phyloP scores from a whole-genome alignment of 2,888 invertebrate species.

The Philereme vetulata region DNA sequence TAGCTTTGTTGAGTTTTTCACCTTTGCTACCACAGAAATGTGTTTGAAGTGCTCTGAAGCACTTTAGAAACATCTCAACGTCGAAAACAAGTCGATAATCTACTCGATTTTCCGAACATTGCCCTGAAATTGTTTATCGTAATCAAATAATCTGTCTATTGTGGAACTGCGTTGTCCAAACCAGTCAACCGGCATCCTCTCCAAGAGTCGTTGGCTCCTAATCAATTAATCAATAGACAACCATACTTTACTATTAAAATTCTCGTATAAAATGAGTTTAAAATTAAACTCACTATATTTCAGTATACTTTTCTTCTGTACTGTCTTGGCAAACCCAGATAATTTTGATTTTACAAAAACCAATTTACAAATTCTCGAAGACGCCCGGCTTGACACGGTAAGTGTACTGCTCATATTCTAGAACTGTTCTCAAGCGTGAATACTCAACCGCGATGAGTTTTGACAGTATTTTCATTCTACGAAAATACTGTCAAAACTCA shows the following conservation, averaged over 20 bases:
- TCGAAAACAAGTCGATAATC: constrained; percentile 14
- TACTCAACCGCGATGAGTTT: too few species aligned
- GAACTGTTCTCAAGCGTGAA: too few species aligned
- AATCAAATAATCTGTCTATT: constrained; percentile 46
- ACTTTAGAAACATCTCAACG: not conserved
- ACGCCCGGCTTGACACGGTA: constrained; percentile 71
- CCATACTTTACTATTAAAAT: constrained; percentile 1
- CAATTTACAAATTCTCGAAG: constrained; percentile 58
- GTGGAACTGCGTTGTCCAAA: constrained; percentile 43
- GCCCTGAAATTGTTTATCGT: constrained; percentile 42
- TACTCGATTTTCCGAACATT: constrained; percentile 17
- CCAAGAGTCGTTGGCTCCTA: constrained; percentile 30
- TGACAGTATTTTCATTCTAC: too few species aligned
- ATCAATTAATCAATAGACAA: constrained; percentile 4
- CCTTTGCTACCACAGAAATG: too few species aligned
- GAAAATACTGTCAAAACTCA: too few species aligned
- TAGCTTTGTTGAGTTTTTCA: too few species aligned
- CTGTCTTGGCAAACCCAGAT: not conserved
- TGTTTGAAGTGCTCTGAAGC: too few species aligned
- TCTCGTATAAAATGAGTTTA: constrained; percentile 12
- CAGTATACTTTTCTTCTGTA: constrained; percentile 1
- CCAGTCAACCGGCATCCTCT: constrained; percentile 40
- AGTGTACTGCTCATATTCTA: constrained; percentile 38
- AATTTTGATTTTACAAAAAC: constrained; percentile 36
- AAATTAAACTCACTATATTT: not conserved